Percentiles rank a stretch among this genome's conserved stretches.
Conservation (phyloP, 2,113 vertebrate genomes). For the Cinclus mexicanus region DNA sequence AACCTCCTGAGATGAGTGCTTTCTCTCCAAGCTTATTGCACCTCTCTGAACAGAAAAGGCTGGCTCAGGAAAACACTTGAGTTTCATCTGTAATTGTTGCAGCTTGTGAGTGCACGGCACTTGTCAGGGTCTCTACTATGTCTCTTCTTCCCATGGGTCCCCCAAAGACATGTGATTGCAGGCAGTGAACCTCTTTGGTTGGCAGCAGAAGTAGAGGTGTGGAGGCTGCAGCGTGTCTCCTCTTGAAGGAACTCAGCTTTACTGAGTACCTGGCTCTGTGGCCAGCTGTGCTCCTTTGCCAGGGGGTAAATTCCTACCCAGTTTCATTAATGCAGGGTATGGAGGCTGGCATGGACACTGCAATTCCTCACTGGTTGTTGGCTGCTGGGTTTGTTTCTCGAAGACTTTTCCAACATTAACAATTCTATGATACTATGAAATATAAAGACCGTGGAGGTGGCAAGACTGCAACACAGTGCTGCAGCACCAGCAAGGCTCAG, state of each 20-base stretch:
- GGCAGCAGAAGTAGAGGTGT: neutral
- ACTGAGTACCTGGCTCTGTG: accelerated
- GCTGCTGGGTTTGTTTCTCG: neutral
- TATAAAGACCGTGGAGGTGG: neutral
- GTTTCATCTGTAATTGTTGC: neutral
- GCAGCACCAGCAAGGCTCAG: neutral
- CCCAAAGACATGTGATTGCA: neutral
- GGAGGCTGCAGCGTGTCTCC: neutral
- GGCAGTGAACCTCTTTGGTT: neutral
- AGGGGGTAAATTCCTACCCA: neutral
- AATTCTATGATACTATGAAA: neutral
- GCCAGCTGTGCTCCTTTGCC: neutral
- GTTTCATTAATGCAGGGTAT: neutral
- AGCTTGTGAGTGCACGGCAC: neutral
- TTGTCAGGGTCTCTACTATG: neutral
- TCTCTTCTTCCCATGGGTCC: neutral
- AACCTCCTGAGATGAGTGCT: neutral
- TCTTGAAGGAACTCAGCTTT: neutral
- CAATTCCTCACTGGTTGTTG: neutral
- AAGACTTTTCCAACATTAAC: neutral
- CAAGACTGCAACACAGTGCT: neutral
- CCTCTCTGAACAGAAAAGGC: neutral
- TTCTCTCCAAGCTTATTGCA: neutral
- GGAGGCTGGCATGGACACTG: neutral
- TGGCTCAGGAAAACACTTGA: neutral